Conservation (phyloP, 1,140 invertebrate genomes). For the Musca vetustissima region DNA sequence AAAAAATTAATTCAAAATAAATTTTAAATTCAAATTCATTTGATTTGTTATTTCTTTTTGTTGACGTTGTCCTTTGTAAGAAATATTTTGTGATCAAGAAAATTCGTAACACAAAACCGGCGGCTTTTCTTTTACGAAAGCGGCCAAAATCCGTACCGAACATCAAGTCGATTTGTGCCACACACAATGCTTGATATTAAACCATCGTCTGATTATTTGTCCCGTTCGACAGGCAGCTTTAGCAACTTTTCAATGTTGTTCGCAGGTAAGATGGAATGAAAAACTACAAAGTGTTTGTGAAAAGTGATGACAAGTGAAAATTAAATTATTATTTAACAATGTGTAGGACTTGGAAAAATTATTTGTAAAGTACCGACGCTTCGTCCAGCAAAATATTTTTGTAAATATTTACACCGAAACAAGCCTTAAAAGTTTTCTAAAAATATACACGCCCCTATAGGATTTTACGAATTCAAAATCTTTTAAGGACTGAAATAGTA, state of each 20-base stretch:
- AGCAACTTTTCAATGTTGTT: conserved; percentile 74
- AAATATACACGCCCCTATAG: too few relatives aligned
- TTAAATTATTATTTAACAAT: too few relatives aligned
- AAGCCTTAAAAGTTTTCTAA: too few relatives aligned
- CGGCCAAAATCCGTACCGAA: conserved; percentile 12
- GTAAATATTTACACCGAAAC: too few relatives aligned
- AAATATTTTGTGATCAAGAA: neutral
- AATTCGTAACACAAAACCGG: conserved; percentile 1
- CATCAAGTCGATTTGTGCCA: conserved; percentile 30
- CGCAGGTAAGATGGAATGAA: conserved; percentile 62
- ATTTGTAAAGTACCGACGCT: too few relatives aligned
- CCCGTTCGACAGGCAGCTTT: conserved; percentile 67
- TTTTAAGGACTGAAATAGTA: too few relatives aligned
- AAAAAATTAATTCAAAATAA: too few relatives aligned
- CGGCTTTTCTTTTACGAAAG: conserved; percentile 4
- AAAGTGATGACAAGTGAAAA: too few relatives aligned
- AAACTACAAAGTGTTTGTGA: too few relatives aligned
- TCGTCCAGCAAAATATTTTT: too few relatives aligned
- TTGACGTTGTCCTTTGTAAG: neutral
- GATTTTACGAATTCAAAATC: too few relatives aligned
- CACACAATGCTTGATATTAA: conserved; percentile 69
- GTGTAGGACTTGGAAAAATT: too few relatives aligned
- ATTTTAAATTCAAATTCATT: neutral
- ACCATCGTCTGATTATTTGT: conserved; percentile 69
- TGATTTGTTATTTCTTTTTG: neutral